Evolutionary conservation across 1,140 invertebrate genomes (phyloP).

Genomic region (Dreissena rostriformis): DNA sequence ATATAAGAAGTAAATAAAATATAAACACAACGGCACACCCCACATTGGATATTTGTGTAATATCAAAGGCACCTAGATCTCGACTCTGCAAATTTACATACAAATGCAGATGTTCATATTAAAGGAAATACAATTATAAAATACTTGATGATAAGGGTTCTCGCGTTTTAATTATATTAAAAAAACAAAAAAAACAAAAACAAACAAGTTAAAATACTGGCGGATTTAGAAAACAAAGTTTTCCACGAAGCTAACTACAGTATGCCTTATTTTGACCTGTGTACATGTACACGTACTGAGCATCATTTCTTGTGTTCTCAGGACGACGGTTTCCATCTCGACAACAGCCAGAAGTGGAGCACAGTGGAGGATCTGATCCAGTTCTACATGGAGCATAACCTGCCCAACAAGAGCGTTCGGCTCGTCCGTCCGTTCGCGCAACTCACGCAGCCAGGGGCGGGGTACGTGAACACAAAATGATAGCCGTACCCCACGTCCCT

Average conservation of each 20-base stretch:
- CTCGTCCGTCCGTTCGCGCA: conserved; percentile 27
- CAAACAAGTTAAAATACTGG: neutral
- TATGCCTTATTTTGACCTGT: neutral
- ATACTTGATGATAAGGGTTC: neutral
- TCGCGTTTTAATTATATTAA: no score
- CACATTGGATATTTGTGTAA: neutral
- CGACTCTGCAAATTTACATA: neutral
- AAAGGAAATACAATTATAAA: neutral
- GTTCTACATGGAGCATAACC: conserved; percentile 2
- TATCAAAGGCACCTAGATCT: neutral
- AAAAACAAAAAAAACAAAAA: neutral
- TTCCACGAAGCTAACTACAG: no score
- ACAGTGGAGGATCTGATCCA: conserved; percentile 19
- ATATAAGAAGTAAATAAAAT: neutral
- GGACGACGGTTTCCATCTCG: conserved; percentile 5
- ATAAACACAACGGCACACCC: no score
- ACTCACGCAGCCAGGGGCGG: neutral
- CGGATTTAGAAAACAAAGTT: no score
- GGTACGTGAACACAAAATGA: conserved; percentile 17
- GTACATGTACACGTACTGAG: neutral
- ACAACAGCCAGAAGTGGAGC: conserved; percentile 9
- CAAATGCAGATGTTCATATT: no score
- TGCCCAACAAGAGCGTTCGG: conserved; percentile 33
- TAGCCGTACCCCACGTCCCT: neutral
- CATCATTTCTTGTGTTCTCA: neutral